phyloP scores from a whole-genome alignment of 2,797 vertebrate species.

The Esox lucius region DNA sequence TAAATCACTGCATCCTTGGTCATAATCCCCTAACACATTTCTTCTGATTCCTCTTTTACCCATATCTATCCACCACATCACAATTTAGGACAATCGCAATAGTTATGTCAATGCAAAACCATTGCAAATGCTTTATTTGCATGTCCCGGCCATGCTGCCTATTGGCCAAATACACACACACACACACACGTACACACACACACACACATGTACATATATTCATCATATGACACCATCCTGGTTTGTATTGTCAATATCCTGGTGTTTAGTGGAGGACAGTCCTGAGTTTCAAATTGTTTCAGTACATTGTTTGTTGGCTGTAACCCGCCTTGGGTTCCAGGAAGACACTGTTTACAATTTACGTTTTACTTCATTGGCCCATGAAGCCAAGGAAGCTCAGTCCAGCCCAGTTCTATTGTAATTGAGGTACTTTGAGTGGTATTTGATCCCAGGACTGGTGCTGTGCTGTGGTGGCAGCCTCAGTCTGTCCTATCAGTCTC shows the following conservation, averaged over 20 bases:
- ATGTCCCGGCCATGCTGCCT: constrained; percentile 41
- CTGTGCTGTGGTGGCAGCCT: too few species aligned
- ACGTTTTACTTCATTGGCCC: too few species aligned
- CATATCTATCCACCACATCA: constrained; percentile 19
- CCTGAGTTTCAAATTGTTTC: neutral
- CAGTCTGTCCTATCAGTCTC: neutral
- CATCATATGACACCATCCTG: constrained; percentile 72
- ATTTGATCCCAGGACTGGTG: constrained; percentile 5
- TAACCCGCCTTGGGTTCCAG: neutral
- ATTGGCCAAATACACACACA: constrained; percentile 12
- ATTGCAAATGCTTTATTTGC: constrained; percentile 74
- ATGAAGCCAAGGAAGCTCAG: neutral
- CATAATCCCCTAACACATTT: neutral
- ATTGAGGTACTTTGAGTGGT: too few species aligned
- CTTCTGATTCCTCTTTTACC: neutral
- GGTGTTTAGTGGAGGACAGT: constrained; percentile 26
- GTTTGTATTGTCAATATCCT: constrained; percentile 61
- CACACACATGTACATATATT: constrained; percentile 15
- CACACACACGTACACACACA: neutral
- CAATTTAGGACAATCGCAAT: constrained; percentile 51
- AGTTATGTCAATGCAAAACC: constrained; percentile 64
- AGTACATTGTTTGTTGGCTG: neutral
- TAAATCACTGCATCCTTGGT: neutral
- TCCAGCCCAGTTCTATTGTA: neutral
- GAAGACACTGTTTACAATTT: neutral